Percentiles rank a stretch among this genome's conserved stretches.
Conservation (phyloP, 2,888 invertebrate genomes). For the Dryadula phaetusa region DNA sequence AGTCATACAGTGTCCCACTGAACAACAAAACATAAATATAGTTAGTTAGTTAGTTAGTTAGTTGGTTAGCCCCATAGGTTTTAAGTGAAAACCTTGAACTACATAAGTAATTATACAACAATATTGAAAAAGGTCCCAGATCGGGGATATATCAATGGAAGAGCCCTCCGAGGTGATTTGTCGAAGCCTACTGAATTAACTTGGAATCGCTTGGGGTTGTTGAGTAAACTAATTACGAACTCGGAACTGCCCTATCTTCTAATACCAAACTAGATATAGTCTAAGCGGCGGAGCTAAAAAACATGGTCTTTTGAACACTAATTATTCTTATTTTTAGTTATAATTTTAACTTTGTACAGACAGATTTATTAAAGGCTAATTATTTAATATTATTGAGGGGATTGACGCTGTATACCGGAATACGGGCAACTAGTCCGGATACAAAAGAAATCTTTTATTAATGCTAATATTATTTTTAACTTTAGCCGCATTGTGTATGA, state of each 20-base stretch:
- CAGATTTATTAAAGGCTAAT: too few species aligned
- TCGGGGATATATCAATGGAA: constrained; percentile 12
- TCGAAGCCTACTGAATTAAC: constrained; percentile 31
- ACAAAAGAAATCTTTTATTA: too few species aligned
- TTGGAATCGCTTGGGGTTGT: constrained; percentile 34
- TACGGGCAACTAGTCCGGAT: too few species aligned
- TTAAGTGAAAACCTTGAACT: constrained; percentile 2
- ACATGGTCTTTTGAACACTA: too few species aligned
- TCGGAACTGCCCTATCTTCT: constrained; percentile 38
- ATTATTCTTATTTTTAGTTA: too few species aligned
- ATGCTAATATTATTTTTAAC: too few species aligned
- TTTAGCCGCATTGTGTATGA: too few species aligned
- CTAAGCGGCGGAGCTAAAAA: not conserved
- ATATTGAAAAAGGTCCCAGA: constrained; percentile 1
- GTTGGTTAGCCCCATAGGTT: not conserved
- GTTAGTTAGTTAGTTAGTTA: not conserved
- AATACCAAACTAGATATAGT: constrained; percentile 36
- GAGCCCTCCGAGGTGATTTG: constrained; percentile 31
- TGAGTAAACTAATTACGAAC: constrained; percentile 43
- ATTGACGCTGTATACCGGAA: too few species aligned
- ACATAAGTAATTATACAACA: not conserved
- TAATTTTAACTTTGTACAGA: too few species aligned
- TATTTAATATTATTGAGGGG: too few species aligned
- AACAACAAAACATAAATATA: too few species aligned
- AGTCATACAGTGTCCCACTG: too few species aligned